Conservation (phyloP, 2,797 vertebrate genomes). For the Aplochiton taeniatus region DNA sequence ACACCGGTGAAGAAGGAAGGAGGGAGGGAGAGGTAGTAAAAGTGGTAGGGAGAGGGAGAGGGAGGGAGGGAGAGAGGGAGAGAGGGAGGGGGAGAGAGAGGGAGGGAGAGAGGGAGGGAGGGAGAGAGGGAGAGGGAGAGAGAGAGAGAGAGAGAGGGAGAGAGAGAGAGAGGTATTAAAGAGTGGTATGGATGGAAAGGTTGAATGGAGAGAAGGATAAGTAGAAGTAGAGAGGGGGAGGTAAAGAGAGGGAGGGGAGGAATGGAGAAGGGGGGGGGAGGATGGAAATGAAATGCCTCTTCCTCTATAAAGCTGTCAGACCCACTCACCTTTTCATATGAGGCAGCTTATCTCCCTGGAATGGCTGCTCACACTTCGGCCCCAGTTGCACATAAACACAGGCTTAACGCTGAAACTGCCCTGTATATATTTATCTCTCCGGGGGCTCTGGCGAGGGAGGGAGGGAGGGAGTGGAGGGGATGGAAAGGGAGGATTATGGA, state of each 20-base stretch:
- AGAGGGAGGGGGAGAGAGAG: background rate
- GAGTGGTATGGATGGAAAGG: too few species aligned
- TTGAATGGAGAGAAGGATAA: too few species aligned
- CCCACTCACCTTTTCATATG: constrained; percentile 67
- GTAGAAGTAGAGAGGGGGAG: too few species aligned
- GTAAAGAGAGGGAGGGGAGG: constrained; percentile 11
- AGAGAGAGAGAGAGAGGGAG: constrained; percentile 39
- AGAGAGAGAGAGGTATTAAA: constrained; percentile 9
- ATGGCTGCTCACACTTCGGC: constrained; percentile 49
- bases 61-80: constrained; percentile 2
- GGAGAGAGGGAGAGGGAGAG: constrained; percentile 19
- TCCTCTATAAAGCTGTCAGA: constrained; percentile 70
- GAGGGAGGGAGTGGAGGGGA: constrained; percentile 17
- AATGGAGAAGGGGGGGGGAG: background rate
- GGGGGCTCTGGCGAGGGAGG: background rate
- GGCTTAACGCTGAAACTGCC: constrained; percentile 61
- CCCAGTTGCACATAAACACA: constrained; percentile 60
- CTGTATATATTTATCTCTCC: constrained; percentile 62
- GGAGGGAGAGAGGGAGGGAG: constrained; percentile 21
- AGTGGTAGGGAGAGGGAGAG: too few species aligned
- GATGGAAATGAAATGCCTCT: constrained; percentile 61
- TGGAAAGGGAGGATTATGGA: constrained; percentile 59
- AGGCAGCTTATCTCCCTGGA: constrained; percentile 61
- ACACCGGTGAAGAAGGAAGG: too few species aligned
- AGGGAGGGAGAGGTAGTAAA: too few species aligned